Percentiles rank a stretch among this genome's conserved stretches.
phyloP scores from a whole-genome alignment of 2,797 vertebrate species.

The Crenichthys baileyi region DNA sequence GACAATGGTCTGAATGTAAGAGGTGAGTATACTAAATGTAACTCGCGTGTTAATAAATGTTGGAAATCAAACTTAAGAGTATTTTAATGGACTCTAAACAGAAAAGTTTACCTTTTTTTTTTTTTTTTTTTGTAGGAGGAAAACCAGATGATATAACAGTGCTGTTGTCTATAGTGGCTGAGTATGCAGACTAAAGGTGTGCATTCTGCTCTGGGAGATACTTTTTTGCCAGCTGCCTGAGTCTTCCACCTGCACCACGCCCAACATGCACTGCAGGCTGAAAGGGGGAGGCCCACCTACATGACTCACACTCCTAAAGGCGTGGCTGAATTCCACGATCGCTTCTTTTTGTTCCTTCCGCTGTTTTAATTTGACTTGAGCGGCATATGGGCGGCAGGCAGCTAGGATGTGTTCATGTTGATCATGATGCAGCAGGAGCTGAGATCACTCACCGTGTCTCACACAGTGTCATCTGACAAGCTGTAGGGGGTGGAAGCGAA shows the following conservation, averaged over 20 bases:
- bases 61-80: background rate
- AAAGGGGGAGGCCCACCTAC: constrained; percentile 28
- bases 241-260: constrained; percentile 68
- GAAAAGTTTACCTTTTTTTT: background rate
- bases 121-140: constrained; percentile 83
- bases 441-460: constrained; percentile 3
- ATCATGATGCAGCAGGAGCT: constrained; percentile 45
- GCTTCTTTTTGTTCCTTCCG: constrained; percentile 42
- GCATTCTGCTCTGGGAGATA: constrained; percentile 34
- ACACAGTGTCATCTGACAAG: constrained; percentile 13
- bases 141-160: constrained; percentile 99
- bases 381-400: constrained; percentile 42
- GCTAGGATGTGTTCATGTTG: constrained; percentile 50
- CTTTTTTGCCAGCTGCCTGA: constrained; percentile 46
- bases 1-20: constrained; percentile 98
- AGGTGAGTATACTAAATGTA: constrained; percentile 81
- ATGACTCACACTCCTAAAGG: constrained; percentile 45
- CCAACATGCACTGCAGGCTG: constrained; percentile 52
- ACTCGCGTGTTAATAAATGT: background rate
- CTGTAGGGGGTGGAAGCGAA: constrained; percentile 6
- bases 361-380: constrained; percentile 47
- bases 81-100: background rate
- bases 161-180: constrained; percentile 97
- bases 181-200: constrained; percentile 92
- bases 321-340: constrained; percentile 21